Evolutionary conservation across 2,888 invertebrate genomes (phyloP).

Genomic region (Abrostola triplasia): DNA sequence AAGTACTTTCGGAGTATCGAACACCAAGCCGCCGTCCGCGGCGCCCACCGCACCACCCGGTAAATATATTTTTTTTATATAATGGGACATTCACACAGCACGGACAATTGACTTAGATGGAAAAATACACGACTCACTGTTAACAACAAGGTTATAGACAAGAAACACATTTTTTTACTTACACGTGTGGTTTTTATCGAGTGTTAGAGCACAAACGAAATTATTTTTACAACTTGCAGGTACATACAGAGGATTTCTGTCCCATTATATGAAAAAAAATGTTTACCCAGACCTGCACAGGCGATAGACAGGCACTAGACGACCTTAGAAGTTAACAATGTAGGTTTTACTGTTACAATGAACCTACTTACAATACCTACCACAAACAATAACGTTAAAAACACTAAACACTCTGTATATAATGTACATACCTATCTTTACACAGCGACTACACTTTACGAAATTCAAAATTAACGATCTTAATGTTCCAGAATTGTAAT

Average conservation of each 20-base stretch:
- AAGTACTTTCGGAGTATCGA: slow-evolving; percentile 91
- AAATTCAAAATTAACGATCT: slow-evolving; percentile 33
- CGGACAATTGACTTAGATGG: slow-evolving; percentile 38
- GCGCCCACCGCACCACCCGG: slow-evolving; percentile 88
- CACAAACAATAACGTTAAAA: slow-evolving; percentile 46
- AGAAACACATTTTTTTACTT: slow-evolving; percentile 43
- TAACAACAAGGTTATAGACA: slow-evolving; percentile 26
- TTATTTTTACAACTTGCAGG: slow-evolving; percentile 51
- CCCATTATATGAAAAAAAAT: slow-evolving; percentile 64
- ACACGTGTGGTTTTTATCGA: slow-evolving; percentile 36
- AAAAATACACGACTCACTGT: slow-evolving; percentile 42
- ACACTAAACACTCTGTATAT: slow-evolving; percentile 45
- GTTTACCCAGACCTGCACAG: slow-evolving; percentile 50
- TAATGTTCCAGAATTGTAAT: slow-evolving; percentile 32
- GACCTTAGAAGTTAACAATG: slow-evolving; percentile 17
- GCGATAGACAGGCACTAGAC: slow-evolving; percentile 22
- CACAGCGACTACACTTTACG: slow-evolving; percentile 18
- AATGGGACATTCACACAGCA: slow-evolving; percentile 73
- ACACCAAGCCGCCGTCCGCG: slow-evolving; percentile 87
- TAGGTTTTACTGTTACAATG: slow-evolving; percentile 15
- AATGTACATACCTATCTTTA: slow-evolving; percentile 42
- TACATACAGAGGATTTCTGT: slow-evolving; percentile 50
- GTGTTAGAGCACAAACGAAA: slow-evolving; percentile 39
- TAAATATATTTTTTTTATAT: slow-evolving; percentile 79
- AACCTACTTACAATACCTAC: slow-evolving; percentile 21